Base-by-base conservation (phyloP, 1,140 invertebrate genomes). In the Eurosta solidaginis region DNA sequence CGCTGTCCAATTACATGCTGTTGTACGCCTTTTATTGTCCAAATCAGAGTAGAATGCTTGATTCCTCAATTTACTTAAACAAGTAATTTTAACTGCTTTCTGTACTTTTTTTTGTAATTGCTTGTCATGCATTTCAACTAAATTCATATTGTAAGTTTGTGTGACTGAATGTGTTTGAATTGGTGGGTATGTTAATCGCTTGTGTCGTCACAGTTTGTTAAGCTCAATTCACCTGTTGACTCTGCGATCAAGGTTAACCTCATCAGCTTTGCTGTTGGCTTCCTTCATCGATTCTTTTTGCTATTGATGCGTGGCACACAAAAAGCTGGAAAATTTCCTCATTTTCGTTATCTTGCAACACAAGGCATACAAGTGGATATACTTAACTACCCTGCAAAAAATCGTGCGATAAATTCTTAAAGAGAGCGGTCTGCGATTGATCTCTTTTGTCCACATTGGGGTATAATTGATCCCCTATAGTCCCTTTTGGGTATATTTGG, bases 281-380 rank as follows among this genome's bases (percentile, higher is more conserved):
- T n/a, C n/a, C n/a, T n/a, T n/a, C 33, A 68, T 40, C 59, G 59
- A 68, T 68, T 68, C 29, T 68, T 33, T 20, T 1, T n/a, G 59
- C 59, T 68, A 40, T 68, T 42, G 59, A 40, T 33, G 59, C 14
- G 33, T 68, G 59, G 59, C 59, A 27, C 10, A n/a, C n/a, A n/a
- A n/a, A 12, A 68, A 40, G 59, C 33, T 68, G 59, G 33, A 68
- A 68, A 68, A 40, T 68, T 63, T 68, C 59, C 59, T 36, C 33
- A 68, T 68, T 68, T 17, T 42, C 33, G 33, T 68, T 9, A 68
- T 68, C n/a, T 68, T 20, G n/a, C 59, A 6, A 29, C 40, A 36
- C 59, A 68, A 68, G 27, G 9, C 14, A 49, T 49, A 49, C 45
- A 49, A 3, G 3, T 49, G 3, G 9, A 49, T 17, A n/a, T 49